phyloP scores from a whole-genome alignment of 1,140 invertebrate species.

The Ceratina australensis region DNA sequence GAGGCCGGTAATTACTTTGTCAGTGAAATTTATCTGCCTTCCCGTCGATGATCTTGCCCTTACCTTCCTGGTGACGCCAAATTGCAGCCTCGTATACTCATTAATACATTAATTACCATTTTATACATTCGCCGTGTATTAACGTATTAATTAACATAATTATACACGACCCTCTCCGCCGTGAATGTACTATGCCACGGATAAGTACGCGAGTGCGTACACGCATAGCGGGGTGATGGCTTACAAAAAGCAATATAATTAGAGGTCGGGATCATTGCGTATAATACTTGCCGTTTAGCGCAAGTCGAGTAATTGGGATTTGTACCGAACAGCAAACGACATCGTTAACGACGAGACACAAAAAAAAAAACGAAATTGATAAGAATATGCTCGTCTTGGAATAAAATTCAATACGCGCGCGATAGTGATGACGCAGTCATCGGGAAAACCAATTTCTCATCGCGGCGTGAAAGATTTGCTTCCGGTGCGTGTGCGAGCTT shows the following conservation, averaged over 20 bases:
- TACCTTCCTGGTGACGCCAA: conserved; percentile 27
- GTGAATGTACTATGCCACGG: too few species aligned
- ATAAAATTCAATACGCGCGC: too few species aligned
- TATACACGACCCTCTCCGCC: neutral
- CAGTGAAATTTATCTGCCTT: conserved; percentile 46
- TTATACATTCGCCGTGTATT: conserved; percentile 9
- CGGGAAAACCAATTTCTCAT: neutral
- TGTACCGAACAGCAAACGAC: neutral
- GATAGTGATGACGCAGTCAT: neutral
- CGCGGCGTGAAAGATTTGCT: neutral
- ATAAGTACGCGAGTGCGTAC: neutral
- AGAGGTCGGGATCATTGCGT: conserved; percentile 8
- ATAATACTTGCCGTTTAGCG: conserved; percentile 6
- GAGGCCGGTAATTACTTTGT: conserved; percentile 46
- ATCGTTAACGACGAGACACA: too few species aligned
- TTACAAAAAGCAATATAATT: neutral
- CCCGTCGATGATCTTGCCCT: conserved; percentile 37
- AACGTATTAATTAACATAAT: conserved; percentile 45
- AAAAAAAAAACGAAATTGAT: too few species aligned
- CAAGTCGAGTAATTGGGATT: neutral
- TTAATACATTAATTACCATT: conserved; percentile 46
- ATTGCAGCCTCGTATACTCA: conserved; percentile 25
- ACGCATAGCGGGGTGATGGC: too few species aligned
- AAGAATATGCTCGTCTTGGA: too few species aligned
- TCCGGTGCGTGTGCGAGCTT: neutral